These are phyloP conservation scores for Drosophila sproati DNA, from an alignment of 1,140 invertebrate species.

Conservation along the genomic window DNA sequence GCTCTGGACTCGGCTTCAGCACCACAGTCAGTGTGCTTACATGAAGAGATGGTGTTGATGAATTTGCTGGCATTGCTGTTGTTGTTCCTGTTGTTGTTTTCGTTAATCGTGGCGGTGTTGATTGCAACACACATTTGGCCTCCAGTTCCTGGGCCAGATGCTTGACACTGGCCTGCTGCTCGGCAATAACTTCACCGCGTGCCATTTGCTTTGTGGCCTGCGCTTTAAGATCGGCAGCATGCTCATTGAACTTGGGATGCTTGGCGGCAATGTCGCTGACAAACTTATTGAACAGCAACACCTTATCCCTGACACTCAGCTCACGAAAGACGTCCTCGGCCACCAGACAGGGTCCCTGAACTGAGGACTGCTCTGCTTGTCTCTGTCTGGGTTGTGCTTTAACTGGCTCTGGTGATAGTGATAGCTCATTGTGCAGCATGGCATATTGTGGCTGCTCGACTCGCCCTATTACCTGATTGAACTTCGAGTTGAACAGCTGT, in stretches of 20 bases:
- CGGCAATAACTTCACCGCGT: slow-evolving; percentile 65
- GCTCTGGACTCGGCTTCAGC: slow-evolving; percentile 66
- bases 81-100: slow-evolving; percentile 6
- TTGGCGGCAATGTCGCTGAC: slow-evolving; percentile 71
- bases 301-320: slow-evolving; percentile 78
- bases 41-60: slow-evolving; percentile 38
- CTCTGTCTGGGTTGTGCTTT: slow-evolving; percentile 17
- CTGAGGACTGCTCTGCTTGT: neutral
- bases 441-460: slow-evolving; percentile 52
- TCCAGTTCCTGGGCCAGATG: slow-evolving; percentile 69
- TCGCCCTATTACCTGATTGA: slow-evolving; percentile 62
- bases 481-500: slow-evolving; percentile 72
- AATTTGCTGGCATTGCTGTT: neutral
- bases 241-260: slow-evolving; percentile 72
- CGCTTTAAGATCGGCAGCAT: slow-evolving; percentile 57
- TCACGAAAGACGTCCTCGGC: slow-evolving; percentile 78
- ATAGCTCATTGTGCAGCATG: slow-evolving; percentile 61
- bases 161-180: slow-evolving; percentile 71
- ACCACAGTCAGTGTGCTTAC: slow-evolving; percentile 76
- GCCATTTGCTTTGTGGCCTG: slow-evolving; percentile 68
- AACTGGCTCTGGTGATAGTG: slow-evolving; percentile 46
- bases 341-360: slow-evolving; percentile 55
- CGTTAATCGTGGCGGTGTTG: slow-evolving; percentile 6
- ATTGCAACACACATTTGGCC: slow-evolving; percentile 58
- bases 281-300: slow-evolving; percentile 74